phyloP scores from a whole-genome alignment of 2,797 vertebrate species.

The Sebastes diploproa region DNA sequence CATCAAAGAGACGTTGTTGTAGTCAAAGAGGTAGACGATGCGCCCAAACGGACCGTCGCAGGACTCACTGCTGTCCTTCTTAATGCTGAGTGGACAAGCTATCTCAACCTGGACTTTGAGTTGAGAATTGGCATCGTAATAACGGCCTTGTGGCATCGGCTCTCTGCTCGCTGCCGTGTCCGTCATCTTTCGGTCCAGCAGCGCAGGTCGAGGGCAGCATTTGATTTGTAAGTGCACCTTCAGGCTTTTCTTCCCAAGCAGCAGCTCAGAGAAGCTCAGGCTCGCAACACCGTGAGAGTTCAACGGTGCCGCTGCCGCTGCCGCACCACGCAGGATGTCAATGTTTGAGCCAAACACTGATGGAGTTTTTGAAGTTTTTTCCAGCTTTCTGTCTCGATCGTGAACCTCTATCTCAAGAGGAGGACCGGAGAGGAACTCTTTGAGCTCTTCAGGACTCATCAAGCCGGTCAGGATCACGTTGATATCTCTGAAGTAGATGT shows the following conservation, averaged over 20 bases:
- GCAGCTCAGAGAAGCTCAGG: conserved; percentile 82
- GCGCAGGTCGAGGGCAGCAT: conserved; percentile 55
- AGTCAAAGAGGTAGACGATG: conserved; percentile 81
- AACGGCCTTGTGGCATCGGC: conserved; percentile 75
- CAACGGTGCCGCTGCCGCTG: conserved; percentile 8
- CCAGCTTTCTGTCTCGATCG: conserved; percentile 82
- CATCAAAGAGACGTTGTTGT: conserved; percentile 56
- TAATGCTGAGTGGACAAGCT: conserved; percentile 61
- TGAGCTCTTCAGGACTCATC: conserved; percentile 73
- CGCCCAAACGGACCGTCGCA: conserved; percentile 72
- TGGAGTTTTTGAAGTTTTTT: conserved; percentile 32
- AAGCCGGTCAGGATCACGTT: conserved; percentile 85
- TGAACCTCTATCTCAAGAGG: conserved; percentile 88
- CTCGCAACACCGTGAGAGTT: conserved; percentile 80
- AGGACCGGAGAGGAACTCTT: conserved; percentile 81
- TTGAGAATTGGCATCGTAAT: conserved; percentile 77
- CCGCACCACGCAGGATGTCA: conserved; percentile 33
- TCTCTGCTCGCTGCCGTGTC: background rate
- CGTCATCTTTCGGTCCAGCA: background rate
- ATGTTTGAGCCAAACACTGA: conserved; percentile 68
- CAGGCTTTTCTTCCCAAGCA: conserved; percentile 77
- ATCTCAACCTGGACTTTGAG: conserved; percentile 86
- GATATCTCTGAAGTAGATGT: conserved; percentile 84
- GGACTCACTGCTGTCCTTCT: background rate
- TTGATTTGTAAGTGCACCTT: conserved; percentile 78